Base-by-base conservation (phyloP, 2,113 vertebrate species). In the Nannobrachium achirus region DNA sequence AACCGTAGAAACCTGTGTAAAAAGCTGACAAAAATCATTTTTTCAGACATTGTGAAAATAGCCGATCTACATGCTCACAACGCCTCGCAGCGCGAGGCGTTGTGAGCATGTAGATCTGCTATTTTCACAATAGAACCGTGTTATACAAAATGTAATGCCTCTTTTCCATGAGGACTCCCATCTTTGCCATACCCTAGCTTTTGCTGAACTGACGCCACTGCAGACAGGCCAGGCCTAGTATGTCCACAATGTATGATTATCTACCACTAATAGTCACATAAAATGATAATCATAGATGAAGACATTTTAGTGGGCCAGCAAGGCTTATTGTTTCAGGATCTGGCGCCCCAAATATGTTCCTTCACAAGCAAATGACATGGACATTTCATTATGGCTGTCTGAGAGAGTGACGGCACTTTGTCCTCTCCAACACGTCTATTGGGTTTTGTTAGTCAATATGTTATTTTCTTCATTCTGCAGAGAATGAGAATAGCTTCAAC, bases 231-330 rank as follows among this genome's bases (percentile, higher is more conserved):
- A 13, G 3, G 51, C 19, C 51, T 52, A 44, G 20, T 7, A 18
- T 40, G 25, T 14, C 56, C 56, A 50, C 10, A 49, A 41, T 59
- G 56, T 69, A 58, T 58, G 49, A 64, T 52, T 41, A 50, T 49
- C 45, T 41, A 69, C 56, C 56, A 59, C 65, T 67, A 67, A 57
- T 67, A 57, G 65, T 14, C 25, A 48, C 15, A 57, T 57, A 33
- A 57, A 66, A 56, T 46, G 25, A 46, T 66, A 45, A 66, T 45
- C 53, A 39, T 50, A 63, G 45, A 51, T 19, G 48, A 50, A 46
- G 13, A 48, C 42, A 51, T 42, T 46, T 33, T 11, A 46, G 19
- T 41, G 6, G 18, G 38, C 16, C 16, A 53, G 44, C 18, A n/a
- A 18, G 14, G 39, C 38, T 42, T 45, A 50, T 55, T 51, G 59